Evolutionary conservation across 2,113 vertebrate genomes (phyloP), one percentile per base, ranked within the genome.

Genomic region (Andinoacara biseriatus): DNA sequence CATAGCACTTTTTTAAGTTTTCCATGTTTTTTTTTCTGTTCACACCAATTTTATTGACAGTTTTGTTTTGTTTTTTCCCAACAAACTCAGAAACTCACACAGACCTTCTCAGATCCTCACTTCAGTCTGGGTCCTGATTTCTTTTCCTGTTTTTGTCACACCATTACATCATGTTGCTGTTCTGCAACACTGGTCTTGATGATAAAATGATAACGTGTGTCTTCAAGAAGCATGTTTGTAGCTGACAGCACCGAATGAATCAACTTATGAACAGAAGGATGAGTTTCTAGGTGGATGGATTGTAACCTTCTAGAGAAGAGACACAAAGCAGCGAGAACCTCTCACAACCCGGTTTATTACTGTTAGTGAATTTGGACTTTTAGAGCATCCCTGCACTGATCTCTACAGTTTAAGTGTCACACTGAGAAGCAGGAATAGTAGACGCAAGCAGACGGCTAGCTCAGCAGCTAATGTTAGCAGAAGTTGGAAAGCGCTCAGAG

Each of bases 401-500:
- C 38, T 4, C 4, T 29, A 1, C 7, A 3, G 5, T 57, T 8
- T 60, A 8, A 9, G 40, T 3, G 6, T 2, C 46, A n/a, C 18
- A n/a, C 14, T 31, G 8, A 56, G 2, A 10, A 6, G 10, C n/a
- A 11, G 17, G 2, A 5, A 5, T 17, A 1, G 5, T 33, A 33
- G 5, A 31, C 5, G 5, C 33, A 33, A 6, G 33, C 7, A 17
- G 4, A 1, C 11, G 3, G 35, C 35, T 1, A 9, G 5, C 29
- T 22, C 5, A 8, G 0, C 0, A 13, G 54, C 10, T 24, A 58
- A 24, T 4, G n/a, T 26, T 46, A 67, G 38, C 38, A 40, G 14
- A 14, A 24, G 14, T 3, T n/a, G 22, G 13, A 24, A 13, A 65
- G 24, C 38, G 24, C n/a, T 10, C 7, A 10, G 1, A 31, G 4